Conservation (phyloP, 35 echinoderm and acorn worm species). For the Lytechinus pictus region DNA sequence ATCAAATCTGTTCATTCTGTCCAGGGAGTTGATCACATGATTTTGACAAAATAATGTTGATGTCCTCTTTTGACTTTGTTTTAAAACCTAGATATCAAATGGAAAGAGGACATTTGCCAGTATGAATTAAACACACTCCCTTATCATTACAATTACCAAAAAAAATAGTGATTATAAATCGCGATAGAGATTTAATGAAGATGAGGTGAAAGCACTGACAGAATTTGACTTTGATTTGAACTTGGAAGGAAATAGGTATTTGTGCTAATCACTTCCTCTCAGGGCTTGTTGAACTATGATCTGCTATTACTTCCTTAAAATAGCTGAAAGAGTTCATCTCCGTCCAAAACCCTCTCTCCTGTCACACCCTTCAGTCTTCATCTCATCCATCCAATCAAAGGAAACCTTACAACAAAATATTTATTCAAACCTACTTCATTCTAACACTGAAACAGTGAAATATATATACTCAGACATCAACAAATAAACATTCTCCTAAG, state of each 20-base stretch:
- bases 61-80: too few species aligned
- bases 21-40: too few species aligned
- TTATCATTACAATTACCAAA: too few species aligned
- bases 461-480: not conserved
- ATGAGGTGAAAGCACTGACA: too few species aligned
- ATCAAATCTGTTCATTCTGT: too few species aligned
- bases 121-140: too few species aligned
- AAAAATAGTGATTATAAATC: too few species aligned
- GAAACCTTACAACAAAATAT: conserved; percentile 13
- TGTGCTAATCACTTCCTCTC: not conserved
- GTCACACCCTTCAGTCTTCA: not conserved
- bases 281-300: not conserved
- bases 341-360: not conserved
- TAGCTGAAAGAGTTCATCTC: not conserved
- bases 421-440: conserved; percentile 20
- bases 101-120: too few species aligned
- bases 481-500: not conserved
- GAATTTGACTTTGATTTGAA: not conserved
- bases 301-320: not conserved
- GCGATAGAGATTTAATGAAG: too few species aligned
- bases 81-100: too few species aligned
- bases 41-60: too few species aligned
- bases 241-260: not conserved
- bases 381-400: not conserved
- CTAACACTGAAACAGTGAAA: not conserved